These are phyloP conservation scores for Fistularia tabacaria DNA, from an alignment of 2,797 vertebrate genomes.

Conservation along the genomic window DNA sequence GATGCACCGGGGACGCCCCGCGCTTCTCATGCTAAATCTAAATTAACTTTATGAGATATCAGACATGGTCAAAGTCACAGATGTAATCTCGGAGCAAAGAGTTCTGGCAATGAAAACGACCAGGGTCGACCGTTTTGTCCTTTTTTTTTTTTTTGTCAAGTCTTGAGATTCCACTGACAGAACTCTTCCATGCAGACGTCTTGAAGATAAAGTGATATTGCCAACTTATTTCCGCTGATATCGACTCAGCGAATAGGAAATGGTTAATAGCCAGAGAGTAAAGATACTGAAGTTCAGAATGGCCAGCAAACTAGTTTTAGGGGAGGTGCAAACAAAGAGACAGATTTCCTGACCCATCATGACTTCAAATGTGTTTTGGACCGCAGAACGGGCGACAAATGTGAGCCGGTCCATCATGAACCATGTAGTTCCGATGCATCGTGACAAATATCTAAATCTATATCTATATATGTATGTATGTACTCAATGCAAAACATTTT, in stretches of 20 bases:
- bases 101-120: slow-evolving; percentile 56
- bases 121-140: not conserved
- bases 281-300: too few relatives aligned
- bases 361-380: too few relatives aligned
- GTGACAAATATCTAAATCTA: too few relatives aligned
- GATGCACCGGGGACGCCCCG: slow-evolving; percentile 36
- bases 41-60: slow-evolving; percentile 54
- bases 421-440: too few relatives aligned
- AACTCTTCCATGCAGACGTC: slow-evolving; percentile 65
- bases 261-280: slow-evolving; percentile 5
- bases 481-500: too few relatives aligned
- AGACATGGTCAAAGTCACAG: slow-evolving; percentile 68
- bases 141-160: not conserved
- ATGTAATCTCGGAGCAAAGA: slow-evolving; percentile 63
- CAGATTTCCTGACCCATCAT: too few relatives aligned
- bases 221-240: slow-evolving; percentile 38
- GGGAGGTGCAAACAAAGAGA: too few relatives aligned
- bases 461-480: too few relatives aligned
- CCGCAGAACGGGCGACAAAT: too few relatives aligned
- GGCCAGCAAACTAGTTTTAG: too few relatives aligned
- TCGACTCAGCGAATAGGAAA: slow-evolving; percentile 6
- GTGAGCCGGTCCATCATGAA: too few relatives aligned
- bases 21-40: slow-evolving; percentile 64
- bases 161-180: slow-evolving; percentile 41
- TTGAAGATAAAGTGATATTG: slow-evolving; percentile 40